Evolutionary conservation across 2,113 vertebrate genomes (phyloP), one percentile per base, ranked within the genome.

Genomic region (Chloebia gouldiae): DNA sequence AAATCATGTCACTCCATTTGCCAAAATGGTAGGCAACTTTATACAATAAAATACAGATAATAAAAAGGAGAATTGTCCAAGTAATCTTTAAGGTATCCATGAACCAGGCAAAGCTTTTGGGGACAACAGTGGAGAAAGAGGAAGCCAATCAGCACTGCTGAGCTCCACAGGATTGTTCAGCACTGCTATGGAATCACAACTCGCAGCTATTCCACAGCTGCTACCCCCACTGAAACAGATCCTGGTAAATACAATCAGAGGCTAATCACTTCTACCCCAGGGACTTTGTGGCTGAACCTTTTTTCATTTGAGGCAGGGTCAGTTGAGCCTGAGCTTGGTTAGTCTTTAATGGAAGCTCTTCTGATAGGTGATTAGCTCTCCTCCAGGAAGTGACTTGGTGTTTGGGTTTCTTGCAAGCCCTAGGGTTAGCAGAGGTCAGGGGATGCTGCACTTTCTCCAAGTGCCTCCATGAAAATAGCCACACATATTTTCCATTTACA

Each of bases 401-500:
- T 91, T 92, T 90, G 88, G 85, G 87, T 92, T 95, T 96, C 90
- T 96, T 93, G 89, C 90, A 96, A 95, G 95, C 84, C 81, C 69
- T 59, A 81, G 94, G 90, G 95, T 92, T 93, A 93, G 93, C 59
- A 95, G 80, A 97, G 94, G 95, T 96, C 93, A 81, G 61, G 77
- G 70, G 71, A 88, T 33, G 65, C 94, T 79, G 85, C 86, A 90
- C 93, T 96, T 93, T 96, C 88, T 96, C 82, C 77, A 79, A 88
- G 70, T 90, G 92, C 95, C 77, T 94, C 79, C 92, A 80, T 86
- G 95, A 85, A 96, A 96, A 95, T 86, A 97, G 93, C 94, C 96
- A 93, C 61, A 53, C 96, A 88, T 72, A 70, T 82, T 95, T 92
- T 97, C 96, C 95, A 97, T 97, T 97, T 98, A 95, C 96, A 96